phyloP scores from a whole-genome alignment of 2,113 vertebrate genomes.

The Sebastes fasciatus region DNA sequence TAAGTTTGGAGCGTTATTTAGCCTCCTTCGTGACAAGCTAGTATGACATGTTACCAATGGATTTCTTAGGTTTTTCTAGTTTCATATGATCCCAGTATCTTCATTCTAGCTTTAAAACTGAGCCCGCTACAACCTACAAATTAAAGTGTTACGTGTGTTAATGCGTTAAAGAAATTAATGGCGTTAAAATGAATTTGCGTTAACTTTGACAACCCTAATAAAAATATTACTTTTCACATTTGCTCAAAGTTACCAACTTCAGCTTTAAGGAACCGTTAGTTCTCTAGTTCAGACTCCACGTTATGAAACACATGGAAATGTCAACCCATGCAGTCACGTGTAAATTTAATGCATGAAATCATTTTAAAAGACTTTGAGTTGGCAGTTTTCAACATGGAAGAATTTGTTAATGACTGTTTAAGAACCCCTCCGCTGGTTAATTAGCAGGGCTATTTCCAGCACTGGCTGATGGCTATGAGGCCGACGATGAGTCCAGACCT shows the following conservation, averaged over 20 bases:
- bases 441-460: slow-evolving; percentile 72
- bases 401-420: slow-evolving; percentile 36
- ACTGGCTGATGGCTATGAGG: slow-evolving; percentile 44
- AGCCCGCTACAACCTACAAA: too few species aligned
- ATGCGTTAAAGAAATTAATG: too few species aligned
- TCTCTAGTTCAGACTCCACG: background rate
- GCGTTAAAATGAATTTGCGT: too few species aligned
- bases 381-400: slow-evolving; percentile 35
- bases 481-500: slow-evolving; percentile 55
- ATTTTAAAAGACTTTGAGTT: slow-evolving; percentile 13
- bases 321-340: background rate
- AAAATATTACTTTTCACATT: too few species aligned
- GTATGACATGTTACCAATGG: too few species aligned
- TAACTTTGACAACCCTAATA: too few species aligned
- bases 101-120: too few species aligned
- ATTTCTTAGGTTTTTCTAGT: too few species aligned
- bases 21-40: too few species aligned
- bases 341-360: slow-evolving; percentile 16
- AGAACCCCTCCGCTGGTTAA: slow-evolving; percentile 56
- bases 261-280: background rate
- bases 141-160: too few species aligned
- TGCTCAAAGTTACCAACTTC: background rate
- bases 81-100: too few species aligned
- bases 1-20: too few species aligned
- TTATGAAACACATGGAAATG: background rate